Evolutionary conservation across 1,140 invertebrate genomes (phyloP).

Genomic region (Neodiprion pinetum): DNA sequence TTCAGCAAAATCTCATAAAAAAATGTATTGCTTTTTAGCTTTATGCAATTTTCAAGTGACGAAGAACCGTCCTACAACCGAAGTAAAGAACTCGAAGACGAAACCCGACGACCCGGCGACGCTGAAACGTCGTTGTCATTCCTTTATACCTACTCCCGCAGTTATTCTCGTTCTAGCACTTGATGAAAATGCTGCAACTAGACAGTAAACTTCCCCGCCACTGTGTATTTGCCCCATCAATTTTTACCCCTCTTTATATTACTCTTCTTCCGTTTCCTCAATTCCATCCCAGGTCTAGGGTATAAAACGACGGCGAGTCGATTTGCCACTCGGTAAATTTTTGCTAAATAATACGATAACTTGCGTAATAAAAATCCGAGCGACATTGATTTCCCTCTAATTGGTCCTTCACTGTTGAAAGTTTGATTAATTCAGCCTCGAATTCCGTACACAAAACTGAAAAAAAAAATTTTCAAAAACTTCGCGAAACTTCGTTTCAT

Average conservation of each 20-base stretch:
- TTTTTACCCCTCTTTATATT: not conserved
- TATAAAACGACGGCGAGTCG: not conserved
- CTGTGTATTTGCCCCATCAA: not conserved
- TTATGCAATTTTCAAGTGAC: too few relatives aligned
- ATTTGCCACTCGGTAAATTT: not conserved
- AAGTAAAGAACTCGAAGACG: not conserved
- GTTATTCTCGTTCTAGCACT: not conserved
- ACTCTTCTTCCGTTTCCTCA: not conserved
- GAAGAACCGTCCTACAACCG: too few relatives aligned
- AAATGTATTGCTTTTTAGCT: too few relatives aligned
- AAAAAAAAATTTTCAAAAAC: too few relatives aligned
- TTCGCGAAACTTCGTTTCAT: too few relatives aligned
- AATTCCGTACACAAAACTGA: too few relatives aligned
- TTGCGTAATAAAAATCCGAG: too few relatives aligned
- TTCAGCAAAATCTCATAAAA: too few relatives aligned
- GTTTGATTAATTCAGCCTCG: too few relatives aligned
- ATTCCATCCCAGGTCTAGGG: not conserved
- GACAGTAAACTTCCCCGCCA: not conserved
- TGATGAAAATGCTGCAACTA: constrained; percentile 4
- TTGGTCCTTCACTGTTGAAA: too few relatives aligned
- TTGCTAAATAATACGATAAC: too few relatives aligned
- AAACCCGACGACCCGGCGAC: not conserved
- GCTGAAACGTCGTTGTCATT: constrained; percentile 13
- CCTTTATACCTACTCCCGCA: not conserved
- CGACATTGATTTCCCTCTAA: too few relatives aligned